Percentiles rank a stretch among this genome's conserved stretches.
Conservation (phyloP, 1,140 invertebrate species). For the Bicyclus anynana region DNA sequence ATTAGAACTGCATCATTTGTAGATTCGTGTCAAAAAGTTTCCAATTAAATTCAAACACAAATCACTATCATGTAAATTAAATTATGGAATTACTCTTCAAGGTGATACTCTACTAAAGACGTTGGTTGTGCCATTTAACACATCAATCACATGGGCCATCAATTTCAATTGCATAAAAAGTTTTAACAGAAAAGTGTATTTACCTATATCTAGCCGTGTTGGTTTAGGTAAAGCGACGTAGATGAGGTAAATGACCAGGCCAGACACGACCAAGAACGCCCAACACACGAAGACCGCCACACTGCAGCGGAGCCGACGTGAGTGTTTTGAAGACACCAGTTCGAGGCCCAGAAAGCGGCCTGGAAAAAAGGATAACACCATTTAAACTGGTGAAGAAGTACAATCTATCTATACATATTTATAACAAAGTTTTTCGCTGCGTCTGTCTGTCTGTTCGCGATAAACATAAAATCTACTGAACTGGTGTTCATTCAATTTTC, state of each 20-base stretch:
- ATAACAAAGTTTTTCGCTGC: not conserved
- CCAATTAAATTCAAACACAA: no score
- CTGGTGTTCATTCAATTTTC: no score
- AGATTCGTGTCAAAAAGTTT: no score
- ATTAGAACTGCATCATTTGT: no score
- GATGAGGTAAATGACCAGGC: conserved; percentile 47
- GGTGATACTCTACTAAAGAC: no score
- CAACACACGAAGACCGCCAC: conserved; percentile 65
- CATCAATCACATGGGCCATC: no score
- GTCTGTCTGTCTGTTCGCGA: no score
- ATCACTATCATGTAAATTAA: no score
- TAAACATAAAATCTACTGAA: no score
- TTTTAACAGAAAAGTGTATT: not conserved
- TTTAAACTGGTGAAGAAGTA: not conserved
- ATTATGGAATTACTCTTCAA: no score
- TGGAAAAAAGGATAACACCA: conserved; percentile 41
- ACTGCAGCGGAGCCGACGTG: conserved; percentile 51
- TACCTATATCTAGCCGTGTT: conserved; percentile 57
- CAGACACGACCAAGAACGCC: conserved; percentile 50
- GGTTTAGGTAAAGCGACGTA: conserved; percentile 36
- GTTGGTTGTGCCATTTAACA: no score
- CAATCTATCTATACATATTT: not conserved
- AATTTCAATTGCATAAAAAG: not conserved
- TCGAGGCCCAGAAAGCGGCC: conserved; percentile 61
- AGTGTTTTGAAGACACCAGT: conserved; percentile 46